Evolutionary conservation across 2,888 invertebrate species (phyloP).

Genomic region (Orthosia cruda): DNA sequence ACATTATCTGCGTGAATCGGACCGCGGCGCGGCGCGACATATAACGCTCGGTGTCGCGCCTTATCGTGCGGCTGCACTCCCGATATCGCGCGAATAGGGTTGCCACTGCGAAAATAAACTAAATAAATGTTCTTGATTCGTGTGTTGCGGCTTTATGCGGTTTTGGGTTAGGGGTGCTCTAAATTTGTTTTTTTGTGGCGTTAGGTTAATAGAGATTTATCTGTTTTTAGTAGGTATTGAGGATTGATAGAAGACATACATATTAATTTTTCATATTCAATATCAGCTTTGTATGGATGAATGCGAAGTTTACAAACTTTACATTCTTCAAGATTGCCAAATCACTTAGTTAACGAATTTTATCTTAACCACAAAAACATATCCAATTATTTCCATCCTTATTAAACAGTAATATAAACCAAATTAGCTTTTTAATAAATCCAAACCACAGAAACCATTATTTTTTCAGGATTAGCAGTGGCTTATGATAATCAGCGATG

Average conservation of each 20-base stretch:
- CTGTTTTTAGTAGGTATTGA: not conserved
- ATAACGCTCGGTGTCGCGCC: conserved; percentile 66
- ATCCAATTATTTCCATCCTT: too few species aligned
- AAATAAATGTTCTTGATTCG: conserved; percentile 63
- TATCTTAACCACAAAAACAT: too few species aligned
- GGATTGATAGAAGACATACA: not conserved
- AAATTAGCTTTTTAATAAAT: too few species aligned
- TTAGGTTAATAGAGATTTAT: conserved; percentile 9
- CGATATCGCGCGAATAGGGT: conserved; percentile 64
- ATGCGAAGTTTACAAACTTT: too few species aligned
- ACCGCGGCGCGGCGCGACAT: conserved; percentile 58
- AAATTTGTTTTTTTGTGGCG: not conserved
- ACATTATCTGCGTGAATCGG: conserved; percentile 76
- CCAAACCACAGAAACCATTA: too few species aligned
- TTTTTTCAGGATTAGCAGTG: too few species aligned
- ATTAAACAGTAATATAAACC: too few species aligned
- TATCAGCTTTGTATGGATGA: too few species aligned
- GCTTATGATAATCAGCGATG: too few species aligned
- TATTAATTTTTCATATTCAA: not conserved
- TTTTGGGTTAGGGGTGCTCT: conserved; percentile 26
- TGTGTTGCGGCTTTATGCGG: conserved; percentile 35
- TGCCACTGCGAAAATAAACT: conserved; percentile 56
- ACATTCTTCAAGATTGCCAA: too few species aligned
- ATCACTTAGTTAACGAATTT: too few species aligned
- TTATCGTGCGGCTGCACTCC: conserved; percentile 68